Conservation (phyloP, 2,797 vertebrate genomes). For the Sorex maritimensis region DNA sequence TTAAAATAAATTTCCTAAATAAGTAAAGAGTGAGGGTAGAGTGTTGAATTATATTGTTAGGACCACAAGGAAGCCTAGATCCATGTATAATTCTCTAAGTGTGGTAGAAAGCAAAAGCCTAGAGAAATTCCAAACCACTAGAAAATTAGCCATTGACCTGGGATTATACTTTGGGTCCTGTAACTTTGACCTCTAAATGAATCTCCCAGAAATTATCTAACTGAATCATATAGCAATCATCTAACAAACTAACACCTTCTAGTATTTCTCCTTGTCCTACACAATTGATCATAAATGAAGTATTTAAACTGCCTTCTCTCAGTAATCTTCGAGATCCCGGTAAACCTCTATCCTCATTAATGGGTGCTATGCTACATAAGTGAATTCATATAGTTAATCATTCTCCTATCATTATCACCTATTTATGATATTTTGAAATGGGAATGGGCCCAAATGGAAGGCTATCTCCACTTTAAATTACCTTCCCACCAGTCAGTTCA, state of each 20-base stretch:
- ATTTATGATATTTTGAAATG: neutral
- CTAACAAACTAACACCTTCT: neutral
- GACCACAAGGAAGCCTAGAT: too few relatives aligned
- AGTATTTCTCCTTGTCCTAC: neutral
- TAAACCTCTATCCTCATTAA: neutral
- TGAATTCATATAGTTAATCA: neutral
- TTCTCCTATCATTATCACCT: neutral
- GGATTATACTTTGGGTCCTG: neutral
- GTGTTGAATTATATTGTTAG: neutral
- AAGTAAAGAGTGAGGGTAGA: neutral
- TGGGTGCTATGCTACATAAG: neutral
- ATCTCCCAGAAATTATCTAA: neutral
- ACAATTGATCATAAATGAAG: neutral
- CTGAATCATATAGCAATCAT: too few relatives aligned
- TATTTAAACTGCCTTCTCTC: neutral
- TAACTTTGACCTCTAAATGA: neutral
- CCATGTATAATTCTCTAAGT: rapidly evolving
- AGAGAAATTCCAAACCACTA: rapidly evolving
- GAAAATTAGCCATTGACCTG: neutral
- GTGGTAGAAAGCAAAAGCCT: rapidly evolving
- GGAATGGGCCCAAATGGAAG: neutral
- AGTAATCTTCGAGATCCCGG: neutral
- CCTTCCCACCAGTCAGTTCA: neutral
- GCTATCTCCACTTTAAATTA: neutral
- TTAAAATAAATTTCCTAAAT: neutral